These are phyloP conservation scores for Paramisgurnus dabryanus DNA, from an alignment of 2,113 vertebrate species.

Conservation along the genomic window DNA sequence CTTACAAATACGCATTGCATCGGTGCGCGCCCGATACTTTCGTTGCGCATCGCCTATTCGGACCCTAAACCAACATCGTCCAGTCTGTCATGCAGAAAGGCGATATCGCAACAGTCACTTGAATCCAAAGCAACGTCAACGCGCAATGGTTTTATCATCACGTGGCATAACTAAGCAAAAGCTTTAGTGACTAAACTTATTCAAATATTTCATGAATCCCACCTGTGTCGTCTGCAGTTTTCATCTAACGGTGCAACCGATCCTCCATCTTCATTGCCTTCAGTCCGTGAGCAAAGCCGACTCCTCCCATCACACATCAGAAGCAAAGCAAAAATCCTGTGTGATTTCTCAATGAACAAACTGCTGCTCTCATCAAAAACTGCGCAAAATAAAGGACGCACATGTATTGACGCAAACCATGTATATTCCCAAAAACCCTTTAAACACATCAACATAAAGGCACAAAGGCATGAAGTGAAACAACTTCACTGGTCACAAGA, in stretches of 20 bases:
- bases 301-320: constrained; percentile 57
- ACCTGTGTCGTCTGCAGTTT: constrained; percentile 58
- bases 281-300: constrained; percentile 19
- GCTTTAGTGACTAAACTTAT: no score
- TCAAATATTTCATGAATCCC: constrained; percentile 38
- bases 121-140: background rate
- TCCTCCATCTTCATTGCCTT: constrained; percentile 70
- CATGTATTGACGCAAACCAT: background rate
- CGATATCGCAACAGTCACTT: background rate
- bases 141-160: background rate
- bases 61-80: background rate
- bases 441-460: background rate
- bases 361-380: background rate
- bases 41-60: background rate
- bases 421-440: background rate
- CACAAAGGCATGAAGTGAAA: background rate
- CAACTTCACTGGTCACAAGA: background rate
- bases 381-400: no score
- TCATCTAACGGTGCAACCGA: constrained; percentile 57
- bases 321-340: constrained; percentile 18
- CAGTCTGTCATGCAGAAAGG: background rate
- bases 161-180: no score
- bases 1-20: background rate
- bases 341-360: constrained; percentile 35
- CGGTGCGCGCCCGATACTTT: no score